Conservation (phyloP, 2,113 vertebrate species). For the Lynx canadensis region DNA sequence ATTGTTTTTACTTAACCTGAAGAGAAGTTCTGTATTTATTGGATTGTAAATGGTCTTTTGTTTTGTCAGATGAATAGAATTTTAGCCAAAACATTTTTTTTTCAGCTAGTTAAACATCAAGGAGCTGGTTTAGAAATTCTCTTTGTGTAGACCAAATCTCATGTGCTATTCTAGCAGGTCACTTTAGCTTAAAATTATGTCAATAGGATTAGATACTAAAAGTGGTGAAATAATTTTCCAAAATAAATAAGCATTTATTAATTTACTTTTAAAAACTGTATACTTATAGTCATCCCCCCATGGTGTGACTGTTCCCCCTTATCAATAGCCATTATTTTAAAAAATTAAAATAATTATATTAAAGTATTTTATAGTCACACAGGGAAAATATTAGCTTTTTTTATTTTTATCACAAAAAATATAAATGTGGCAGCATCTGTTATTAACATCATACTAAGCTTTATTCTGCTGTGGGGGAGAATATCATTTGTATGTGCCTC, state of each 20-base stretch:
- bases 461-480: background rate
- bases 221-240: background rate
- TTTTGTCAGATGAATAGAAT: slow-evolving; percentile 5
- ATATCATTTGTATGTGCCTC: background rate
- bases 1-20: background rate
- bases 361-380: background rate
- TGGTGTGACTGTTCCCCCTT: background rate
- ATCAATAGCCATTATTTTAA: background rate
- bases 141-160: background rate
- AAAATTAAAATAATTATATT: slow-evolving; percentile 4
- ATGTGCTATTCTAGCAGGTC: background rate
- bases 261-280: background rate
- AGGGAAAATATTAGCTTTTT: background rate
- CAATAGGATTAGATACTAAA: background rate
- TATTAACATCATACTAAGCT: background rate
- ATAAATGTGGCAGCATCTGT: background rate
- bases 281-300: background rate
- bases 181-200: background rate
- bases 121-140: background rate
- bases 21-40: background rate
- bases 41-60: background rate
- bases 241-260: background rate
- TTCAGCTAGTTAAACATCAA: background rate
- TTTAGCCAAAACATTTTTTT: slow-evolving; percentile 25
- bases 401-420: background rate